These are phyloP conservation scores for Tyria jacobaeae DNA, from an alignment of 2,888 invertebrate species.

Conservation along the genomic window DNA sequence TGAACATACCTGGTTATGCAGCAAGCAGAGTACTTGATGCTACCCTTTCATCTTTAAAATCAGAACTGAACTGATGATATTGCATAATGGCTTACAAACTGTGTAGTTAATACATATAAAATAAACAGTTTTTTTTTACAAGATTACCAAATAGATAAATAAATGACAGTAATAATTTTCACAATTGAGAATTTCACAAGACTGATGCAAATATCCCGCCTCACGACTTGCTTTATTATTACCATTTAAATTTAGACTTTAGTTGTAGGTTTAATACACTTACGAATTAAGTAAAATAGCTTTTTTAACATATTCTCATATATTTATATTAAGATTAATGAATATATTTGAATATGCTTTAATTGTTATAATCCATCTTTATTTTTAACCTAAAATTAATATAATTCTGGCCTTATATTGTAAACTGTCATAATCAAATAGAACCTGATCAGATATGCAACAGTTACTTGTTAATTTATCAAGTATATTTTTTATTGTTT, in stretches of 20 bases:
- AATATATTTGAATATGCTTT: slow-evolving; percentile 67
- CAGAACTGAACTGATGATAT: slow-evolving; percentile 79
- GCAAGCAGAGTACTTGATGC: slow-evolving; percentile 80
- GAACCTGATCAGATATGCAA: slow-evolving; percentile 59
- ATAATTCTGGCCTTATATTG: slow-evolving; percentile 24
- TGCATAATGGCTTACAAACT: slow-evolving; percentile 48
- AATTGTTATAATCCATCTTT: slow-evolving; percentile 58
- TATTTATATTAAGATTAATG: slow-evolving; percentile 27
- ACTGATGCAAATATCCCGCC: slow-evolving; percentile 87
- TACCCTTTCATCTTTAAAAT: slow-evolving; percentile 80
- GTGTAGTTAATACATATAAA: slow-evolving; percentile 51
- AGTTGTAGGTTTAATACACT: slow-evolving; percentile 75
- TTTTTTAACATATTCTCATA: slow-evolving; percentile 68
- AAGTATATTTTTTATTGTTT: slow-evolving; percentile 61
- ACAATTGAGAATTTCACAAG: slow-evolving; percentile 85
- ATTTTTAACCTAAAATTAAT: slow-evolving; percentile 40
- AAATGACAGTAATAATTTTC: slow-evolving; percentile 83
- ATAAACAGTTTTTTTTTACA: slow-evolving; percentile 74
- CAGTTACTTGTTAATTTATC: slow-evolving; percentile 56
- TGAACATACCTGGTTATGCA: slow-evolving; percentile 84
- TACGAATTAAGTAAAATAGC: slow-evolving; percentile 67
- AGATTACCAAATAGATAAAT: slow-evolving; percentile 83
- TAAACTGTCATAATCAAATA: slow-evolving; percentile 61
- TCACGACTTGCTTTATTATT: slow-evolving; percentile 87
- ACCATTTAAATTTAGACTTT: slow-evolving; percentile 83